A percentile compares a stretch with the other conserved stretches of the same genome.
These are phyloP conservation scores for Neoarius graeffei DNA, from an alignment of 2,113 vertebrate species.

Conservation along the genomic window DNA sequence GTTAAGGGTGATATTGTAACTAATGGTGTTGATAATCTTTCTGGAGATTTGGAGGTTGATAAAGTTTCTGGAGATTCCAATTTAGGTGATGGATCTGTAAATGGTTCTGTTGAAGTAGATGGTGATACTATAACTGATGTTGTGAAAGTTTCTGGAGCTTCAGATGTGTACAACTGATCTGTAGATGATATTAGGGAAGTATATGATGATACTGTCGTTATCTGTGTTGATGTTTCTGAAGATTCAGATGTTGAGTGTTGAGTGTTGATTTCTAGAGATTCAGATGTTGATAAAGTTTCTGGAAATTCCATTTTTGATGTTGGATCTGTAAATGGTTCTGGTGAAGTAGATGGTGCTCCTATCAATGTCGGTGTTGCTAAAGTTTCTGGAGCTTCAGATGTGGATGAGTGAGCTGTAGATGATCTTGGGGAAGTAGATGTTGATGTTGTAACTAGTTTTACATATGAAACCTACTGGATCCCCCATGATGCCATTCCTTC, in stretches of 20 bases:
- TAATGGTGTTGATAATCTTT: too few relatives aligned
- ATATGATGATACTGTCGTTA: neutral
- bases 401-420: neutral
- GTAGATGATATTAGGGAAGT: neutral
- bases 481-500: too few relatives aligned
- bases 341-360: neutral
- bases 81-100: neutral
- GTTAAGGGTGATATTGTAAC: too few relatives aligned
- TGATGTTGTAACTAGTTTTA: too few relatives aligned
- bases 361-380: neutral
- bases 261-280: neutral
- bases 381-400: neutral
- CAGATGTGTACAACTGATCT: neutral
- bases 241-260: neutral
- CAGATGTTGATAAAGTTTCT: neutral
- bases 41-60: too few relatives aligned
- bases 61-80: too few relatives aligned
- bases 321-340: neutral
- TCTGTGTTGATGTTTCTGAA: neutral
- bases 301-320: too few relatives aligned
- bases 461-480: too few relatives aligned
- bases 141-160: neutral
- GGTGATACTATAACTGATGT: neutral
- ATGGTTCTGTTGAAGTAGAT: too few relatives aligned
- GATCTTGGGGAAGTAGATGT: too few relatives aligned